phyloP scores from a whole-genome alignment of 2,113 vertebrate species.

The Entomyzon cyanotis region DNA sequence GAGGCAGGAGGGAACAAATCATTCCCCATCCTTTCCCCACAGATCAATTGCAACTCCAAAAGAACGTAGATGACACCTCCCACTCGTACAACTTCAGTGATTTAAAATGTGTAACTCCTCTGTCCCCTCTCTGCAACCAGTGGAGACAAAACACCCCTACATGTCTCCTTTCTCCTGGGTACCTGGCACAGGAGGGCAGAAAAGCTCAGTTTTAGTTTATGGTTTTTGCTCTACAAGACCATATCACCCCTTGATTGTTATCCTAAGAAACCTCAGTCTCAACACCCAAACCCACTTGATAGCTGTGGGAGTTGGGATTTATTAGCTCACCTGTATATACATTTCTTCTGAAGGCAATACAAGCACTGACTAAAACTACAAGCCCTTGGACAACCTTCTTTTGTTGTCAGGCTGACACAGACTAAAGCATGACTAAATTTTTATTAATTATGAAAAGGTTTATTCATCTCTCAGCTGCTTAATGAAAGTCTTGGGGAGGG shows the following conservation, averaged over 20 bases:
- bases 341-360: not conserved
- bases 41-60: not conserved
- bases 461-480: slow-evolving; percentile 11
- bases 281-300: not conserved
- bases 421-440: not conserved
- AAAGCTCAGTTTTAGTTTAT: not conserved
- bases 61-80: not conserved
- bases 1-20: not conserved
- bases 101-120: not conserved
- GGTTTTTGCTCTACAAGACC: not conserved
- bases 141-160: not conserved
- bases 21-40: not conserved
- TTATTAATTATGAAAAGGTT: not conserved
- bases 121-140: not conserved
- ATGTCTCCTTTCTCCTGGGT: not conserved
- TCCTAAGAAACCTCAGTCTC: not conserved
- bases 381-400: not conserved
- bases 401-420: not conserved
- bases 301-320: not conserved
- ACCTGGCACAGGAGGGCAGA: not conserved
- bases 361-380: not conserved
- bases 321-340: not conserved
- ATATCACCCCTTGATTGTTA: not conserved
- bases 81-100: not conserved
- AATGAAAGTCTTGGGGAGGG: not conserved